A percentile compares a stretch with the other conserved stretches of the same genome.
These are phyloP conservation scores for Drosophila tristis DNA, from an alignment of 1,140 invertebrate genomes.

Conservation along the genomic window DNA sequence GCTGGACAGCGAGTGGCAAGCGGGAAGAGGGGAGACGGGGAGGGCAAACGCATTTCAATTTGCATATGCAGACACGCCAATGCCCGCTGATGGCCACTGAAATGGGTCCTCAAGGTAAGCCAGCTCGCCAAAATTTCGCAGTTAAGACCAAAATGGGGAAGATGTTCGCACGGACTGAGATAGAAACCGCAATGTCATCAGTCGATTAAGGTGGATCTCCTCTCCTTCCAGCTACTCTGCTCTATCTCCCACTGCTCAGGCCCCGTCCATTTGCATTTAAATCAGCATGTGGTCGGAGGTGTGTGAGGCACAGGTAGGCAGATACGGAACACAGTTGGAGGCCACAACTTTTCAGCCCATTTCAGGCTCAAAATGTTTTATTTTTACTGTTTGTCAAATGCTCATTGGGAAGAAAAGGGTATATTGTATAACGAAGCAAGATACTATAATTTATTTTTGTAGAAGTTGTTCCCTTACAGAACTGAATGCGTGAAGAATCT, in stretches of 20 bases:
- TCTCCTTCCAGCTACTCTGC: not conserved
- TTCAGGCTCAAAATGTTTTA: constrained; percentile 16
- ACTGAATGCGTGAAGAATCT: too few relatives aligned
- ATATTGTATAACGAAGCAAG: too few relatives aligned
- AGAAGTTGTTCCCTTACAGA: too few relatives aligned
- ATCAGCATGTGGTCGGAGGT: constrained; percentile 35
- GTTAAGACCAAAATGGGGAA: constrained; percentile 32
- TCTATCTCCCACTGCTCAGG: constrained; percentile 1
- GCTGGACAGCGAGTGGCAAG: too few relatives aligned
- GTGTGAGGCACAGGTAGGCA: not conserved
- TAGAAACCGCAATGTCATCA: constrained; percentile 17
- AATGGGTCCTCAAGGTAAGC: constrained; percentile 28
- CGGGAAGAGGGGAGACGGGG: not conserved
- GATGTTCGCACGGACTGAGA: constrained; percentile 14
- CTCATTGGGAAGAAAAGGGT: not conserved
- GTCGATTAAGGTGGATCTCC: constrained; percentile 29
- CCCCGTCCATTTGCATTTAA: constrained; percentile 69
- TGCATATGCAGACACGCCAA: constrained; percentile 58
- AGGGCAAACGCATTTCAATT: constrained; percentile 71
- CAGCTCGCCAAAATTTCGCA: constrained; percentile 31
- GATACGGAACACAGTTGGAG: constrained; percentile 13
- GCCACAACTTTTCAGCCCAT: constrained; percentile 3
- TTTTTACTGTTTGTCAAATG: constrained; percentile 5
- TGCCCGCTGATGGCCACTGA: constrained; percentile 38
- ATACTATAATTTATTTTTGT: too few relatives aligned